A percentile compares a stretch with the other conserved stretches of the same genome.
phyloP scores from a whole-genome alignment of 1,140 invertebrate species.

The Aphidius ervi region DNA sequence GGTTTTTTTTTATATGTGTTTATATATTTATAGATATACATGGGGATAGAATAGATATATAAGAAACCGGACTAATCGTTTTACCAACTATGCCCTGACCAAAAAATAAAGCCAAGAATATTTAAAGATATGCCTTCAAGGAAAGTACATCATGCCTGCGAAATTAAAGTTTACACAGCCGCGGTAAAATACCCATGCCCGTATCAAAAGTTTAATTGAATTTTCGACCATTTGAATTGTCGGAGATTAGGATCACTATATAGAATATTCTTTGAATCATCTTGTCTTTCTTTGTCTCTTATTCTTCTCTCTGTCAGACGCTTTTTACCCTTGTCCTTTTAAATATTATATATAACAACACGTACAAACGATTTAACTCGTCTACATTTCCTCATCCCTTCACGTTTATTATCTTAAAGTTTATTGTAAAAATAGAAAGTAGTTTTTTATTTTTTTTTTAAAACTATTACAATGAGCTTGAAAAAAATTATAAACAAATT shows the following conservation, averaged over 20 bases:
- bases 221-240: slow-evolving; percentile 39
- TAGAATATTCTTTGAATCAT: slow-evolving; percentile 17
- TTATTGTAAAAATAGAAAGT: too few species aligned
- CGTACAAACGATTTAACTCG: not conserved
- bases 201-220: slow-evolving; percentile 56
- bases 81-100: slow-evolving; percentile 33
- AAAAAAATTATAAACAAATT: too few species aligned
- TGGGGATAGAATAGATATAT: too few species aligned
- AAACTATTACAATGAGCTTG: too few species aligned
- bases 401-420: too few species aligned
- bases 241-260: slow-evolving; percentile 48
- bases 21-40: too few species aligned
- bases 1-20: not conserved
- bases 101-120: slow-evolving; percentile 17
- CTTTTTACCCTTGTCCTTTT: not conserved
- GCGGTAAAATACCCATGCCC: slow-evolving; percentile 35
- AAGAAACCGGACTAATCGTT: slow-evolving; percentile 45
- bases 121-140: slow-evolving; percentile 29
- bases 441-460: too few species aligned
- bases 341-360: not conserved
- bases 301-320: not conserved
- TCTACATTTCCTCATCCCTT: too few species aligned
- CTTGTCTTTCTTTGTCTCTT: not conserved
- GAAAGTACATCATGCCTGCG: slow-evolving; percentile 50
- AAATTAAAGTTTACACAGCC: slow-evolving; percentile 56